phyloP scores from a whole-genome alignment of 1,140 invertebrate species.

The Macrobrachium rosenbergii region DNA sequence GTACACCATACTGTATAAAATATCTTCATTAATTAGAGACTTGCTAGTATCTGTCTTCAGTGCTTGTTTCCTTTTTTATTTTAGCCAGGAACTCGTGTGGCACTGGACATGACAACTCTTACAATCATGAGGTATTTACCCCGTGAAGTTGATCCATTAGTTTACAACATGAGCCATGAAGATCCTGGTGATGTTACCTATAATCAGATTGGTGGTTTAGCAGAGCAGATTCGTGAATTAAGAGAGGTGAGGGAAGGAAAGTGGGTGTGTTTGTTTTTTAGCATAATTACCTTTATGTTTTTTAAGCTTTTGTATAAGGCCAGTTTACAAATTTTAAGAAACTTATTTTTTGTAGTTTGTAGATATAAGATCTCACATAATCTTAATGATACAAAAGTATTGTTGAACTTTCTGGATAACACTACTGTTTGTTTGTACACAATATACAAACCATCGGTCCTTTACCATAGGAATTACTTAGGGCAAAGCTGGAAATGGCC shows the following conservation, averaged over 20 bases:
- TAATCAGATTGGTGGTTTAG: slow-evolving; percentile 94
- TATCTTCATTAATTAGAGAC: no score
- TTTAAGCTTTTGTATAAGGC: background rate
- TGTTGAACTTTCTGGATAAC: no score
- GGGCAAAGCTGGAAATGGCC: no score
- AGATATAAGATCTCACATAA: no score
- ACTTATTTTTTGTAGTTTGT: no score
- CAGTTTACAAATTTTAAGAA: no score
- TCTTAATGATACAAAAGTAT: no score
- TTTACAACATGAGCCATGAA: slow-evolving; percentile 99
- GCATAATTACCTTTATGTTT: background rate
- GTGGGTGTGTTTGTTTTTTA: background rate
- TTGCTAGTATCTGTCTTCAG: background rate
- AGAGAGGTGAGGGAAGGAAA: slow-evolving; percentile 80
- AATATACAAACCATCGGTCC: no score
- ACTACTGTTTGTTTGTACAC: no score
- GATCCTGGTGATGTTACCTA: slow-evolving; percentile 98
- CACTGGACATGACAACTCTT: slow-evolving; percentile 99
- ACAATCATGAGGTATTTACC: slow-evolving; percentile 99
- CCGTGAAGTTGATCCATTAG: slow-evolving; percentile 97
- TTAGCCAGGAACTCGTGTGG: slow-evolving; percentile 94
- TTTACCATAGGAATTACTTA: no score
- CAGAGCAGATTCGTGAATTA: slow-evolving; percentile 97
- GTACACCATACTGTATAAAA: no score
- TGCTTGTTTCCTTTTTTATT: no score